Evolutionary conservation across 2,888 invertebrate species (phyloP).

Genomic region (Drosophila kokeensis): DNA sequence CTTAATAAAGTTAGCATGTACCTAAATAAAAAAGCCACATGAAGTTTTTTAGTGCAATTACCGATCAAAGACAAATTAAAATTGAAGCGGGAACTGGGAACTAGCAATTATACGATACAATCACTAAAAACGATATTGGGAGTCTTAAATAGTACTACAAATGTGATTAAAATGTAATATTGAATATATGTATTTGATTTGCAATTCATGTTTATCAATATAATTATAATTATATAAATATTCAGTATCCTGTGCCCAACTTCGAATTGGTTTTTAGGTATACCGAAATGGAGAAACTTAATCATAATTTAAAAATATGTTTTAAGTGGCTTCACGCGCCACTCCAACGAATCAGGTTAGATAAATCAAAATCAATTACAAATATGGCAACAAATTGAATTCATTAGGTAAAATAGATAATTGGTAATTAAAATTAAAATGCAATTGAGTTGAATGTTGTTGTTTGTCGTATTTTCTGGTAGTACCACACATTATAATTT

Average conservation of each 20-base stretch:
- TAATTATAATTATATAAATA: conserved; percentile 44
- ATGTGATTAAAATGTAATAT: conserved; percentile 14
- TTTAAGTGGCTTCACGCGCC: conserved; percentile 36
- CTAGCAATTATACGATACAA: background rate
- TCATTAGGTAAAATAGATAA: conserved; percentile 16
- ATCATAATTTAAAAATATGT: conserved; percentile 39
- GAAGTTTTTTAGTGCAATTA: background rate
- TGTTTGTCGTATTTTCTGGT: conserved; percentile 17
- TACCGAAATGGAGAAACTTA: conserved; percentile 42
- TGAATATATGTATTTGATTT: conserved; percentile 47
- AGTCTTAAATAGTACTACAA: background rate
- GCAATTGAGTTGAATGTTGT: conserved; percentile 52
- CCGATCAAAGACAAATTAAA: background rate
- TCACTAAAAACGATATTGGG: background rate
- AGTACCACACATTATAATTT: conserved; percentile 58
- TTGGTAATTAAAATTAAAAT: conserved; percentile 40
- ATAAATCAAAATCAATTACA: conserved; percentile 43
- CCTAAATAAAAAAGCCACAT: conserved; percentile 25
- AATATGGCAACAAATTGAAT: conserved; percentile 53
- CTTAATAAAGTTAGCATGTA: conserved; percentile 59
- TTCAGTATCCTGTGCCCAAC: conserved; percentile 37
- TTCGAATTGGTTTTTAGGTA: conserved; percentile 36
- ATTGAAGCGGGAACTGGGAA: background rate
- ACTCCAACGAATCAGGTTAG: conserved; percentile 38
- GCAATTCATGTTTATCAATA: conserved; percentile 45